Percentiles rank a stretch among this genome's conserved stretches.
Evolutionary conservation across 2,888 invertebrate species (phyloP).

Genomic region (Embidobia sp.): DNA sequence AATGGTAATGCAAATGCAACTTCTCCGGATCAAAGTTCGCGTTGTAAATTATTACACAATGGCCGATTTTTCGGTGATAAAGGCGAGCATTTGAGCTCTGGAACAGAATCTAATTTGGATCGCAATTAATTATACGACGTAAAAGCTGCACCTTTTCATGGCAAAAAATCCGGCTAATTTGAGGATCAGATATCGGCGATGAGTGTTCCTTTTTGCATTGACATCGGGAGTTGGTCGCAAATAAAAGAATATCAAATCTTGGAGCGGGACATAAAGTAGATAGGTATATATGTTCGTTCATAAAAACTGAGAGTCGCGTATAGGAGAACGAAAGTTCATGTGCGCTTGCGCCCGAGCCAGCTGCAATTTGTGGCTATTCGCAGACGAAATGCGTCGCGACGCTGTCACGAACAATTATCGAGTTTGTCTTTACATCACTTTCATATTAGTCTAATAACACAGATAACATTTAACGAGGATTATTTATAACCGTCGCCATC

Average conservation of each 20-base stretch:
- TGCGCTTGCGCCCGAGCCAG: constrained; percentile 47
- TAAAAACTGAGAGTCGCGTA: constrained; percentile 73
- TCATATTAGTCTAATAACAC: constrained; percentile 61
- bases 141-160: too few relatives aligned
- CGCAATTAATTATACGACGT: too few relatives aligned
- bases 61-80: too few relatives aligned
- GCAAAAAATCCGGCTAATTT: too few relatives aligned
- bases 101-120: too few relatives aligned
- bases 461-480: constrained; percentile 38
- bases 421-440: constrained; percentile 59
- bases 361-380: constrained; percentile 58
- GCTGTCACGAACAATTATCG: constrained; percentile 59
- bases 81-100: too few relatives aligned
- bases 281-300: constrained; percentile 73
- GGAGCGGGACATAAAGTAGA: constrained; percentile 71
- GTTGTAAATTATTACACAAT: too few relatives aligned
- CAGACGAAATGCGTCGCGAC: constrained; percentile 60
- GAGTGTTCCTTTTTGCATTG: not conserved
- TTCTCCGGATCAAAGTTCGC: too few relatives aligned
- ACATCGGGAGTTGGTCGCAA: constrained; percentile 73
- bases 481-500: constrained; percentile 38
- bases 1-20: too few relatives aligned
- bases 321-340: constrained; percentile 25
- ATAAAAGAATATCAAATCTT: constrained; percentile 78
- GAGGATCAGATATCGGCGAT: not conserved